A percentile compares a stretch with the other conserved stretches of the same genome.
Conservation (phyloP, 2,113 vertebrate genomes). For the Marmota flaviventris region DNA sequence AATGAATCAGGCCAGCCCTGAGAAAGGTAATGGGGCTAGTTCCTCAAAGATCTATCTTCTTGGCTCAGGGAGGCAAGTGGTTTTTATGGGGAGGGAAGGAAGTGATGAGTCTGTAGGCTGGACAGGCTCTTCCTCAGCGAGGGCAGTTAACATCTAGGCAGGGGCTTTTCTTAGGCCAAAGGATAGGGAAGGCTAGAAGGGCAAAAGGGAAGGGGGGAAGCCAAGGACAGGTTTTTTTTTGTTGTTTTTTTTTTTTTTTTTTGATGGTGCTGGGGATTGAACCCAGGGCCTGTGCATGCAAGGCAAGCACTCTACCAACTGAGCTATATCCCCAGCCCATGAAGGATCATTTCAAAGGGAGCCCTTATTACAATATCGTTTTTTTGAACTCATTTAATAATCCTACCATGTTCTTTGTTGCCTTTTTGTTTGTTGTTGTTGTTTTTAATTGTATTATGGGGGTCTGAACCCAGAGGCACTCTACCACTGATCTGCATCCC, state of each 20-base stretch:
- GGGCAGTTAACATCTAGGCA: background rate
- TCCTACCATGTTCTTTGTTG: background rate
- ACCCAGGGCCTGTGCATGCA: too few relatives aligned
- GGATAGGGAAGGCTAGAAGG: background rate
- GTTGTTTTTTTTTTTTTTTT: too few relatives aligned
- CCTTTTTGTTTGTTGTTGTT: background rate
- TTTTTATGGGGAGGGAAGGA: background rate
- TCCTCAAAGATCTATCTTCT: background rate
- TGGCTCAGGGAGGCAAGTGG: background rate
- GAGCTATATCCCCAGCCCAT: background rate
- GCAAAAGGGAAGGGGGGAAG: background rate
- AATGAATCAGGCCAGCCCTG: background rate
- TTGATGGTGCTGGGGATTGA: too few relatives aligned
- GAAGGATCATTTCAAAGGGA: background rate
- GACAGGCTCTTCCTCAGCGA: background rate
- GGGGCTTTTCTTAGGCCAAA: background rate
- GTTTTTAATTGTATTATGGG: background rate
- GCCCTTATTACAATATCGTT: background rate
- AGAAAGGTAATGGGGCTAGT: background rate
- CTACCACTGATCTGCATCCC: background rate
- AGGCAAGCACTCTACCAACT: too few relatives aligned
- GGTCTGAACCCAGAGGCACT: too few relatives aligned
- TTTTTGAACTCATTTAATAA: slow-evolving; percentile 49
- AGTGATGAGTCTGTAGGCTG: background rate
- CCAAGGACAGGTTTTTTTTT: background rate